Base-by-base conservation (phyloP, 1,140 invertebrate genomes). In the Araneus ventricosus region DNA sequence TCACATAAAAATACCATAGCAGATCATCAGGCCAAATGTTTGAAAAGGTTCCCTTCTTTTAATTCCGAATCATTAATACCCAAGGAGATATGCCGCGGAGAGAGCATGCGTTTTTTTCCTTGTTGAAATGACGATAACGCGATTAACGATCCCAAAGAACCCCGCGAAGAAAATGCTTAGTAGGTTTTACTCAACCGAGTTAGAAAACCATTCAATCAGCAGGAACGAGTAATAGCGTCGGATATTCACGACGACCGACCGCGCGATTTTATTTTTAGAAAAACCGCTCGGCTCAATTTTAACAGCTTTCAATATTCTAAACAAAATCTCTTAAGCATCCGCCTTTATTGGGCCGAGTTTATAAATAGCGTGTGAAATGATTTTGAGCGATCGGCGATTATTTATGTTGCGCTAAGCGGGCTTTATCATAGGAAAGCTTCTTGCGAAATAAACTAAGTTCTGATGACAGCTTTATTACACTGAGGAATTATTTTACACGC, bases 361-460 rank as follows among this genome's bases (percentile, higher is more conserved):
- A 75, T 20, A 75, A 75, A 75, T 75, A 75, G 34, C 34, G 70
- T 37, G 70, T 37, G 70, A 75, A 75, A 75, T 37, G 70, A 75
- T 75, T 75, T 75, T 75, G 30, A 37, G 37, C 70, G 70, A 34
- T 34, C 34, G 34, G 70, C 70, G 30, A 75, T 75, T 75, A 75
- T 37, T 75, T 30, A 37, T 34, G 30, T 75, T 75, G 70, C 3
- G 17, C 59, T 63, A 63, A 63, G 59, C 22, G 59, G 59, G 24
- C 14, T 75, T 75, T 75, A 75, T 75, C 70, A 6, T 5, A 30
- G 8, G 30, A 27, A 34, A 5, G 17, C 70, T 14, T 20, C 61
- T 67, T 22, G 17, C 4, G 34, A 17, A 22, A 37, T 75, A 10
- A 34, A 34, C 30, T 37, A 27, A n/a, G 70, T 34, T 75, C 6